Evolutionary conservation across 2,888 invertebrate species (phyloP).

Genomic region (Rhagophthalmus giganteus): DNA sequence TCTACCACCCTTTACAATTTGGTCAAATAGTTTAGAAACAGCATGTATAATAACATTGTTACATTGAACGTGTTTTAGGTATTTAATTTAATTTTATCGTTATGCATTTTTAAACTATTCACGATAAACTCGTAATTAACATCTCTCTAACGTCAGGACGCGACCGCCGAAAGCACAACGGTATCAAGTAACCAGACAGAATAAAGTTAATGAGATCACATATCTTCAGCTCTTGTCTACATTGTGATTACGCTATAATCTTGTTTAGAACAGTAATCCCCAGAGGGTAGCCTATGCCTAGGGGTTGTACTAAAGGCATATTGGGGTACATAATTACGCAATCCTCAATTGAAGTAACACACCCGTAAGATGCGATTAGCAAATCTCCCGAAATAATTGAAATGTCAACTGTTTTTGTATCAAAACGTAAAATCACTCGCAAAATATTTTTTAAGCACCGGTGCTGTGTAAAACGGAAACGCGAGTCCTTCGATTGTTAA

Average conservation of each 20-base stretch:
- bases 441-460: too few relatives aligned
- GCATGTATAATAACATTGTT: too few relatives aligned
- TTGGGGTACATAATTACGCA: conserved; percentile 30
- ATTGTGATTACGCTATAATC: conserved; percentile 48
- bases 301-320: conserved; percentile 31
- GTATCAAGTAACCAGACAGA: conserved; percentile 26
- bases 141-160: conserved; percentile 1
- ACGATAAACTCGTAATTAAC: too few relatives aligned
- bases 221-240: conserved; percentile 27
- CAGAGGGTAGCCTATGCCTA: conserved; percentile 36
- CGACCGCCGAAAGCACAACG: conserved; percentile 12
- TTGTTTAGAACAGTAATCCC: conserved; percentile 46
- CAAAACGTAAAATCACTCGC: neutral
- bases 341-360: conserved; percentile 43
- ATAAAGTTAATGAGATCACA: conserved; percentile 31
- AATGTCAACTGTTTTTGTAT: conserved; percentile 41
- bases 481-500: too few relatives aligned
- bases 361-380: conserved; percentile 53
- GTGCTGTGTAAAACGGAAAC: too few relatives aligned
- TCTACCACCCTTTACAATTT: too few relatives aligned
- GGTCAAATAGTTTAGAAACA: too few relatives aligned
- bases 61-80: too few relatives aligned
- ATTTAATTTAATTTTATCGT: neutral
- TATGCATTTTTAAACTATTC: too few relatives aligned
- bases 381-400: conserved; percentile 52